Evolutionary conservation across 2,888 invertebrate species (phyloP), one percentile per base, ranked within the genome.

Genomic region (Apodemia zela): DNA sequence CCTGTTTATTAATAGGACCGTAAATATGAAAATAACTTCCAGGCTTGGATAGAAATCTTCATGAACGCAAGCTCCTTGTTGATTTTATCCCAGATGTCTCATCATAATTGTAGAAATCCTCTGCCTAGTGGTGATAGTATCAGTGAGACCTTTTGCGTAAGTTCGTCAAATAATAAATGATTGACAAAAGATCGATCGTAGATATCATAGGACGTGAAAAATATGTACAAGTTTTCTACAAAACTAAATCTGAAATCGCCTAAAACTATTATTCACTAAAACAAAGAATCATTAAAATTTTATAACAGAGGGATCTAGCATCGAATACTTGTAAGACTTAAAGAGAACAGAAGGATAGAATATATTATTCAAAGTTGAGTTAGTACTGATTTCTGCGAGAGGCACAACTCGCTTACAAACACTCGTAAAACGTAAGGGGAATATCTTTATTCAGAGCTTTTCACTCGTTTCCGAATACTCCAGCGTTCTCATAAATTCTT

Each of bases 291-390:
- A 18, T 49, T 49, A 17, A 49, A 49, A 49, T 49, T 49, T 49
- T 49, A 49, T 18, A 7, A 49, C 49, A 1, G 8, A 49, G 49
- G 49, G 49, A 49, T 49, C 33, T 33, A 33, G 3, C 49, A 17
- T 49, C 49, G 18, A 17, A n/a, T 18, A 18, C 49, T 17, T 8
- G 8, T 33, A 33, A 33, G 33, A 18, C 49, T 49, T 49, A 7
- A 33, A 49, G 17, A 17, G 17, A 18, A 13, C 18, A 49, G 49
- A 49, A 17, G 49, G 49, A 17, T 18, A 18, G 49, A 49, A 49
- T 49, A 49, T 49, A 49, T 49, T 49, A 49, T 49, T 49, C 17
- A 49, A 49, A 49, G 49, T 49, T 49, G 17, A 49, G 49, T 49
- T 49, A 18, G 10, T 18, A 49, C 49, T 49, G 49, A 49, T 49